These are phyloP conservation scores for Smutsia gigantea DNA, from an alignment of 2,797 vertebrate species.

Conservation along the genomic window DNA sequence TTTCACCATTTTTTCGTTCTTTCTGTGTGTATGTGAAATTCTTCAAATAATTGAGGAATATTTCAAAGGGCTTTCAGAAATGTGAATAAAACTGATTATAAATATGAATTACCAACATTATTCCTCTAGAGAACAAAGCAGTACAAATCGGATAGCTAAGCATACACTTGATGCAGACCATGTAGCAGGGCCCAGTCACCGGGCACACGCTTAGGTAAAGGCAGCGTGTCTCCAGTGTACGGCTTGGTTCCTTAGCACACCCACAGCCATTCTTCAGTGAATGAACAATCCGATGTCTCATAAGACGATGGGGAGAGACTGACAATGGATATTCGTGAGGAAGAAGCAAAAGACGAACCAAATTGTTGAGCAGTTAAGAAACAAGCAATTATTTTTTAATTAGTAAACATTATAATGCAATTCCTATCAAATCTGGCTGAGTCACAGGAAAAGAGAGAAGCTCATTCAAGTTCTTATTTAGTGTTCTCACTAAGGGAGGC, in stretches of 20 bases:
- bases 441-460: not conserved
- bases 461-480: not conserved
- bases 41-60: slow-evolving; percentile 36
- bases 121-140: not conserved
- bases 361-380: slow-evolving; percentile 4
- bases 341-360: slow-evolving; percentile 13
- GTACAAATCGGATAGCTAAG: slow-evolving; percentile 16
- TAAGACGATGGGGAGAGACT: not conserved
- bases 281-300: not conserved
- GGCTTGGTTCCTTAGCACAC: not conserved
- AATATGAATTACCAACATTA: slow-evolving; percentile 2
- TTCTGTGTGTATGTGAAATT: not conserved
- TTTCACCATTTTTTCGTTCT: not conserved
- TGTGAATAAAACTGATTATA: slow-evolving; percentile 27
- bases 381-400: not conserved
- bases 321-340: not conserved
- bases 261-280: not conserved
- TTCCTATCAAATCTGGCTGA: not conserved
- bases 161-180: slow-evolving; percentile 27
- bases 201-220: not conserved
- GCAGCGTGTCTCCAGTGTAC: not conserved
- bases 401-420: not conserved
- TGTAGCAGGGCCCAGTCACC: not conserved
- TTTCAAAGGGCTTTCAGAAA: slow-evolving; percentile 40
- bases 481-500: not conserved